A percentile compares a stretch with the other conserved stretches of the same genome.
Evolutionary conservation across 2,113 vertebrate species (phyloP).

Genomic region (Benthochromis sp.): DNA sequence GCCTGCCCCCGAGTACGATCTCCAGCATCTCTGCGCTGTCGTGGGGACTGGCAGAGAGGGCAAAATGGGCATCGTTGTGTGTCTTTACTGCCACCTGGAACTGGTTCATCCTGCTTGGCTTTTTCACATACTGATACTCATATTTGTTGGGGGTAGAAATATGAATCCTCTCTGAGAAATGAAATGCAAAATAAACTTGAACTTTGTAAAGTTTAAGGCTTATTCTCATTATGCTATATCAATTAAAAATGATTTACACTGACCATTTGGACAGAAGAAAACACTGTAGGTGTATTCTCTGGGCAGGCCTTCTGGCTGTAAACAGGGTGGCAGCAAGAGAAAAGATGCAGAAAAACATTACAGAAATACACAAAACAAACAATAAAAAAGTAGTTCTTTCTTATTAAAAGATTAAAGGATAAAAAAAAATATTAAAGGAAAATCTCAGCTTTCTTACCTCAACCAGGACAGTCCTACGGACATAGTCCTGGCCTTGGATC

Average conservation of each 20-base stretch:
- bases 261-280: conserved; percentile 93
- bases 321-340: conserved; percentile 38
- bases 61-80: conserved; percentile 85
- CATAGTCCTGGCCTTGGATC: conserved; percentile 72
- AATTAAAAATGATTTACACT: not conserved
- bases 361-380: not conserved
- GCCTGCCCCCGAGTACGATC: conserved; percentile 83
- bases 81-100: conserved; percentile 85
- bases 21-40: conserved; percentile 85
- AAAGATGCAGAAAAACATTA: not conserved
- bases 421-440: not conserved
- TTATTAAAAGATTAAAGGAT: not conserved
- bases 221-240: not conserved
- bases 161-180: conserved; percentile 84
- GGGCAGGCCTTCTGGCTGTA: conserved; percentile 83
- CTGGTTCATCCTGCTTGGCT: conserved; percentile 76
- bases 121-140: conserved; percentile 90
- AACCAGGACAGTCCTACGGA: conserved; percentile 78
- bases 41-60: conserved; percentile 80
- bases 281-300: conserved; percentile 90
- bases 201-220: not conserved
- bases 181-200: not conserved
- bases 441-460: conserved; percentile 69
- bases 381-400: not conserved
- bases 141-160: conserved; percentile 94